Base-by-base conservation (phyloP, 2,113 vertebrate species). In the Pseudorhombus dupliciocellatus region DNA sequence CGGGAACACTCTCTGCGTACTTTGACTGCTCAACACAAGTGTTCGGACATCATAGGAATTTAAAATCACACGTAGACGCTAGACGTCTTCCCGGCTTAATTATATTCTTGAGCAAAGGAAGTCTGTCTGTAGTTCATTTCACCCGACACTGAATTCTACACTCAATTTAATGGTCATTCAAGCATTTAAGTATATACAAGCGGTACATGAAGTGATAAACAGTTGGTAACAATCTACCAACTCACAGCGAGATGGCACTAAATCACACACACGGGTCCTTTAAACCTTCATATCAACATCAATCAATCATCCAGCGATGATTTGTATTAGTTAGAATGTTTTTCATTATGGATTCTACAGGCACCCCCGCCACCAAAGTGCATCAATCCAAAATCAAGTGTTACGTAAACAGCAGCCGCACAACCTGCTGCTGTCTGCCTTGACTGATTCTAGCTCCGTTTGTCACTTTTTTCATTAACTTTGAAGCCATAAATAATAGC, bases 401-500 rank as follows among this genome's bases (percentile, higher is more conserved):
- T 58, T 26, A 58, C 2, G 7, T 25, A 7, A 40, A 16, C 14
- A 58, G 40, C n/a, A 44, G 54, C 9, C 54, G 14, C 66, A 37
- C 40, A 46, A 44, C 25, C 51, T 25, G 55, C 62, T 44, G 63
- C 50, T 44, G 31, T 71, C 50, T 65, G 28, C 63, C 69, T 67
- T 68, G 85, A 77, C 31, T 25, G 53, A 74, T 68, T 79, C 65
- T 25, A 51, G 50, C 16, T 25, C 21, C 57, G 9, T 62, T 62
- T 59, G 25, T 54, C 24, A 5, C 31, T 64, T 75, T 67, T 70
- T 84, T 82, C 71, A 80, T 80, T 74, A 69, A 76, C 69, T 57
- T 30, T 70, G 37, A 69, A 79, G 74, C 34, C 57, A 75, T 77
- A 75, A 82, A 82, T 72, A 77, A 83, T 68, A 44, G 48, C 50